Evolutionary conservation across 2,888 invertebrate species (phyloP).

Genomic region (Drosophila melanosoma): DNA sequence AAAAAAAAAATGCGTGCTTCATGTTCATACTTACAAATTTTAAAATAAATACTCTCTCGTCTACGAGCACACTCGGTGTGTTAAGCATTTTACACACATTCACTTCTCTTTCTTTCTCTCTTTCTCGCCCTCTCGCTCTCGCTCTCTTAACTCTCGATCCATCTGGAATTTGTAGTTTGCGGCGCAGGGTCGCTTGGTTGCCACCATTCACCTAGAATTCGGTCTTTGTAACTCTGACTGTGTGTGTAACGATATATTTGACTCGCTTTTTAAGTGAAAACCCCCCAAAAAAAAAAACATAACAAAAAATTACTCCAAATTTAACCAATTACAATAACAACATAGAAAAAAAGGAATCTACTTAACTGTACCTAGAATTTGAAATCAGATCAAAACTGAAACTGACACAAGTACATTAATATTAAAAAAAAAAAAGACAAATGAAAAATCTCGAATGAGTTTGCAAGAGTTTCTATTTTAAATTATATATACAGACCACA

Average conservation of each 20-base stretch:
- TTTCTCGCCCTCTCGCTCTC: constrained; percentile 61
- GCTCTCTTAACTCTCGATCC: constrained; percentile 43
- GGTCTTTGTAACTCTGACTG: constrained; percentile 84
- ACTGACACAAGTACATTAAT: constrained; percentile 14
- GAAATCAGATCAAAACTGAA: constrained; percentile 44
- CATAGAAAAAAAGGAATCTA: constrained; percentile 30
- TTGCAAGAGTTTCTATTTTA: constrained; percentile 80
- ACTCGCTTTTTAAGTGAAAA: constrained; percentile 82
- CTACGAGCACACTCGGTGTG: constrained; percentile 30
- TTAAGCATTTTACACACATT: constrained; percentile 66
- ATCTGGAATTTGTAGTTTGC: constrained; percentile 79
- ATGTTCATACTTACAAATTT: constrained; percentile 36
- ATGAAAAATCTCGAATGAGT: constrained; percentile 67
- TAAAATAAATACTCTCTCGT: constrained; percentile 12
- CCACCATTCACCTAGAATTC: constrained; percentile 84
- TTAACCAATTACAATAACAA: constrained; percentile 33
- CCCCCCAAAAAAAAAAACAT: constrained; percentile 20
- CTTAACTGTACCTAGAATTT: constrained; percentile 71
- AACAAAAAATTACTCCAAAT: constrained; percentile 16
- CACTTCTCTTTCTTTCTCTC: constrained; percentile 65
- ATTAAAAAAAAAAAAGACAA: constrained; percentile 12
- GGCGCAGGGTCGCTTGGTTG: constrained; percentile 83
- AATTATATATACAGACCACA: constrained; percentile 55
- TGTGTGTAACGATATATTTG: constrained; percentile 84
- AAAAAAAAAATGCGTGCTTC: constrained; percentile 46